Conservation (phyloP, 1,140 invertebrate species). For the Aphelenchoides fujianensis region DNA sequence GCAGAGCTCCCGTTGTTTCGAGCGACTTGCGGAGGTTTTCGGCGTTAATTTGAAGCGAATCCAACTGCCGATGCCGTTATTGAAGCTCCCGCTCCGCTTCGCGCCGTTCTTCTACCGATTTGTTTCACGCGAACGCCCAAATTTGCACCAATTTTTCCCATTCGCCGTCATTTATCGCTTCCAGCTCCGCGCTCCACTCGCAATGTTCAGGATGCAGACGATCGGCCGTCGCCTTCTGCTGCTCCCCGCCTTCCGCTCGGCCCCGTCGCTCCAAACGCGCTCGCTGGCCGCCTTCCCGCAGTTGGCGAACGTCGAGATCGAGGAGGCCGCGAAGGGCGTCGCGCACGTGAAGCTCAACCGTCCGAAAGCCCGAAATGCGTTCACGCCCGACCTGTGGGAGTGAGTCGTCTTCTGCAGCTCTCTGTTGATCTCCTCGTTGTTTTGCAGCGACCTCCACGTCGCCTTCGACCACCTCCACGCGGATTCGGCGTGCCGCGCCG, state of each 20-base stretch:
- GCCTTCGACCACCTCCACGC: conserved; percentile 75
- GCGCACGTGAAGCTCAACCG: conserved; percentile 44
- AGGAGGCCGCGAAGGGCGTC: conserved; percentile 12
- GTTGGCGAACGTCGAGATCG: conserved; percentile 9
- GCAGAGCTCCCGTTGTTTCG: too few species aligned
- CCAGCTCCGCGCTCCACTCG: too few species aligned
- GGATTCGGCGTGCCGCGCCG: conserved; percentile 76
- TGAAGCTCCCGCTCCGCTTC: too few species aligned
- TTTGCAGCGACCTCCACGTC: conserved; percentile 71
- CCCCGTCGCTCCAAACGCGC: neutral
- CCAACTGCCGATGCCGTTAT: too few species aligned
- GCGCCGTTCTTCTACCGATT: too few species aligned
- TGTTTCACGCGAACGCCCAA: too few species aligned
- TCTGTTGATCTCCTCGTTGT: conserved; percentile 18
- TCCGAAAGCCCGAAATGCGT: conserved; percentile 40
- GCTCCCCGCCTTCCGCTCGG: neutral
- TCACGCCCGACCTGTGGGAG: conserved; percentile 45
- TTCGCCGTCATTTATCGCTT: too few species aligned
- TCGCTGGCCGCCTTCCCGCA: neutral
- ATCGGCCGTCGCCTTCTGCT: neutral
- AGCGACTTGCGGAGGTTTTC: too few species aligned
- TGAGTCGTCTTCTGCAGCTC: conserved; percentile 22
- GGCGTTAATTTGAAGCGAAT: too few species aligned
- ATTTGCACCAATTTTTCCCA: too few species aligned
- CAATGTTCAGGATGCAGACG: neutral